Percentiles rank a stretch among this genome's conserved stretches.
phyloP scores from a whole-genome alignment of 2,888 invertebrate species.

The Lumbricus terrestris region DNA sequence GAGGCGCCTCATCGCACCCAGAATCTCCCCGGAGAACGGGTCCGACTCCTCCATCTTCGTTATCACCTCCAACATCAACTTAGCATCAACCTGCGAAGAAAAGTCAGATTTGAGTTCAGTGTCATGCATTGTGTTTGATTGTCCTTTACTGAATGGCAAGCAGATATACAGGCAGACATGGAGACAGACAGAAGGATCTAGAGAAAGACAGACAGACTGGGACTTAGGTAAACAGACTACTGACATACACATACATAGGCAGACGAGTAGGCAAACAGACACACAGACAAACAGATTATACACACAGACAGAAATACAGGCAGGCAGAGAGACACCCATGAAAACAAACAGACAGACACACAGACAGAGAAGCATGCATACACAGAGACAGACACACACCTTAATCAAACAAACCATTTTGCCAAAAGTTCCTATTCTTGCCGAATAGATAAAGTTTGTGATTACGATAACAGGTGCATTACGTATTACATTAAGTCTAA shows the following conservation, averaged over 20 bases:
- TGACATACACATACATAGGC: too few species aligned
- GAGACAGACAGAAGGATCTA: not conserved
- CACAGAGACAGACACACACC: too few species aligned
- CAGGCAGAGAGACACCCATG: not conserved
- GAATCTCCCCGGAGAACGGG: constrained; percentile 97
- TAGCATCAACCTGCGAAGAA: constrained; percentile 75
- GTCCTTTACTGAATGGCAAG: not conserved
- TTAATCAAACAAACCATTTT: not conserved
- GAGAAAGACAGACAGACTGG: not conserved
- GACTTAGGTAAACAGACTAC: too few species aligned
- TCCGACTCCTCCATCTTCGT: constrained; percentile 99
- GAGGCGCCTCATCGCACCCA: constrained; percentile 96
- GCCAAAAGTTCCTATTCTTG: not conserved
- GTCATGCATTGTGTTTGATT: not conserved
- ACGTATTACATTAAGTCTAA: too few species aligned
- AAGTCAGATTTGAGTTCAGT: not conserved
- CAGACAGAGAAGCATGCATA: not conserved
- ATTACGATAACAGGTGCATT: too few species aligned
- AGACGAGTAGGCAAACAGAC: too few species aligned
- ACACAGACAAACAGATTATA: too few species aligned
- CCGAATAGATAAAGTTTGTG: too few species aligned
- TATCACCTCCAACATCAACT: constrained; percentile 99
- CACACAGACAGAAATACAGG: too few species aligned
- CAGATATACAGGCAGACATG: not conserved
- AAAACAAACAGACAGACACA: not conserved